Percentiles rank a stretch among this genome's conserved stretches.
phyloP scores from a whole-genome alignment of 2,113 vertebrate genomes.

The Polyodon spathula region DNA sequence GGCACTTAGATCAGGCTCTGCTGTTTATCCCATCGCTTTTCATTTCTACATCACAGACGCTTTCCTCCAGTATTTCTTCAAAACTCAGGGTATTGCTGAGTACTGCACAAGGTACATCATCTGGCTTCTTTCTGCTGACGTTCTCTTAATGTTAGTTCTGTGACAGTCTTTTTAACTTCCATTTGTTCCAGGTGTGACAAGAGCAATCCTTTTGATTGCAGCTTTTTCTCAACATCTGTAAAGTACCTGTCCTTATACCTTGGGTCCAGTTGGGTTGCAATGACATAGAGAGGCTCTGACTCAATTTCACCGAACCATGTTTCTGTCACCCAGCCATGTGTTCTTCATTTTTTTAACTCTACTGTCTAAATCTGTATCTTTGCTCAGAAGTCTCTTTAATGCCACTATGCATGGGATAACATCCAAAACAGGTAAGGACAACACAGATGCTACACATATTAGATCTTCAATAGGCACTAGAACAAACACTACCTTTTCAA shows the following conservation, averaged over 20 bases:
- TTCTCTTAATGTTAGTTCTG: too few relatives aligned
- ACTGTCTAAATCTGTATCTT: constrained; percentile 7
- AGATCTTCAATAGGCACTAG: constrained; percentile 15
- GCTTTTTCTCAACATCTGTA: constrained; percentile 6
- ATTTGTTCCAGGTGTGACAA: too few relatives aligned
- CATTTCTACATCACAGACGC: too few relatives aligned
- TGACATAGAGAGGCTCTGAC: constrained; percentile 12
- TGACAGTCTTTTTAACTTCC: too few relatives aligned
- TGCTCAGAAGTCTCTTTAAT: constrained; percentile 8
- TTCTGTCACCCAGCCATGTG: constrained; percentile 9
- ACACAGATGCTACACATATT: constrained; percentile 7
- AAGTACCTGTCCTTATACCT: constrained; percentile 15
- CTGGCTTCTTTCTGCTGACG: too few relatives aligned
- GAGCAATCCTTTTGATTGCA: too few relatives aligned
- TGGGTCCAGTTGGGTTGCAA: constrained; percentile 7
- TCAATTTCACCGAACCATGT: constrained; percentile 7
- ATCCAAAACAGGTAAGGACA: neutral
- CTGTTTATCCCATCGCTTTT: too few relatives aligned
- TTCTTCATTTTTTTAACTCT: constrained; percentile 9
- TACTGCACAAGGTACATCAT: too few relatives aligned
- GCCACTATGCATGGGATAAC: constrained; percentile 9
- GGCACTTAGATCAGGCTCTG: too few relatives aligned
- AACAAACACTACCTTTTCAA: constrained; percentile 12
- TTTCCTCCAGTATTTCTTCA: too few relatives aligned
- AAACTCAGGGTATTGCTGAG: too few relatives aligned